These are phyloP conservation scores for Colletes collaris DNA, from an alignment of 2,888 invertebrate species.

Conservation along the genomic window DNA sequence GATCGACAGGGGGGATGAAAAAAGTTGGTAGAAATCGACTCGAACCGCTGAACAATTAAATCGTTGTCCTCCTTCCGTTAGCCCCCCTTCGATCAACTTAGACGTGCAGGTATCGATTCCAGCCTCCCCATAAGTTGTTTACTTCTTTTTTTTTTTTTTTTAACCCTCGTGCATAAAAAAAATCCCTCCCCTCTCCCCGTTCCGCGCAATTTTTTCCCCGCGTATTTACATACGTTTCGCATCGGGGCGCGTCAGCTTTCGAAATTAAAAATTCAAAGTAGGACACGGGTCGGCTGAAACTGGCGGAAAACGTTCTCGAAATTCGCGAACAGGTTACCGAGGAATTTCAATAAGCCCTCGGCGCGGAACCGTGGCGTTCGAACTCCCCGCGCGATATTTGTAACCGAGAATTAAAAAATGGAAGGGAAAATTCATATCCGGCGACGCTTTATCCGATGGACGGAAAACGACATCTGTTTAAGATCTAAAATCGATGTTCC, in stretches of 20 bases:
- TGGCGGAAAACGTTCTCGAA: not conserved
- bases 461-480: too few species aligned
- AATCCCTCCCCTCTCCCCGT: not conserved
- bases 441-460: too few species aligned
- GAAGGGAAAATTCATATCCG: too few species aligned
- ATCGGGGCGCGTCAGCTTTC: not conserved
- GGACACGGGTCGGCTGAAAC: not conserved
- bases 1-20: not conserved
- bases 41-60: constrained; percentile 5
- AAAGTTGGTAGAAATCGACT: not conserved
- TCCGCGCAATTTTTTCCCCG: not conserved
- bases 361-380: not conserved
- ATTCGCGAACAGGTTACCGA: constrained; percentile 8
- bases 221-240: constrained; percentile 7
- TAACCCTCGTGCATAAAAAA: constrained; percentile 7
- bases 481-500: too few species aligned
- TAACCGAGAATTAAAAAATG: not conserved
- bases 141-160: constrained; percentile 1
- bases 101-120: constrained; percentile 1
- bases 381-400: constrained; percentile 6
- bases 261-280: constrained; percentile 24
- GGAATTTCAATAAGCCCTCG: constrained; percentile 20
- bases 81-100: constrained; percentile 2
- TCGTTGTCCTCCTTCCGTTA: not conserved
- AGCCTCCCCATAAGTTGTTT: constrained; percentile 16